Evolutionary conservation across 2,113 vertebrate genomes (phyloP), one percentile per base, ranked within the genome.

Genomic region (Burhinus oedicnemus): DNA sequence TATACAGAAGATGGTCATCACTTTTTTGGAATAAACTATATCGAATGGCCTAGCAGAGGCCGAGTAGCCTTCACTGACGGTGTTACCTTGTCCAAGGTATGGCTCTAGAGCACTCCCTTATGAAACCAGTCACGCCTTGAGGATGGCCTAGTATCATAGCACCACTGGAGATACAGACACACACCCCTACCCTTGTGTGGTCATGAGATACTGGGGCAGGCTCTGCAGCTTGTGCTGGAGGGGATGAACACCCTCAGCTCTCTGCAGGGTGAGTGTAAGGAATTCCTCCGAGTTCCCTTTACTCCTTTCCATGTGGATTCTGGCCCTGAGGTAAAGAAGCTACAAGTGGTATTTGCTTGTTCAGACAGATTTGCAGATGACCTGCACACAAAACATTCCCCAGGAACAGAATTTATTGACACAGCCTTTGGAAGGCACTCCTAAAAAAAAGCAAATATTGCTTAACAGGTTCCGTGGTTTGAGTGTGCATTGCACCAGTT

Each of bases 331-430:
- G 29, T 25, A 49, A 25, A 78, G 40, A 89, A 84, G 25, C 27
- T 92, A 16, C 61, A 91, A 47, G 66, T 69, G 15, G 15, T 60
- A 75, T 92, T 92, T 95, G 77, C 70, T 95, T 84, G 79, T 87
- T 95, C 62, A 72, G 61, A 55, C 55, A 86, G 40, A 77, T 81
- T 58, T 87, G 70, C 65, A 83, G 38, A 47, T 85, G 65, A 77
- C 20, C 22, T 69, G 65, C 65, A 96, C 61, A 87, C 40, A 89
- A 90, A 95, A 76, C 18, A 49, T 26, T 64, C 34, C 66, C 32
- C 27, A 45, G 40, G 49, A 71, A 93, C 32, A 80, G 54, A 36
- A 85, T 77, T 94, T 95, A 95, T 83, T 91, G 87, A 87, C 80
- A 82, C 38, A 91, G 40, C 47, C 52, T 72, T 89, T 87, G 87